These are phyloP conservation scores for Columba livia DNA, from an alignment of 2,113 vertebrate species.

Conservation along the genomic window DNA sequence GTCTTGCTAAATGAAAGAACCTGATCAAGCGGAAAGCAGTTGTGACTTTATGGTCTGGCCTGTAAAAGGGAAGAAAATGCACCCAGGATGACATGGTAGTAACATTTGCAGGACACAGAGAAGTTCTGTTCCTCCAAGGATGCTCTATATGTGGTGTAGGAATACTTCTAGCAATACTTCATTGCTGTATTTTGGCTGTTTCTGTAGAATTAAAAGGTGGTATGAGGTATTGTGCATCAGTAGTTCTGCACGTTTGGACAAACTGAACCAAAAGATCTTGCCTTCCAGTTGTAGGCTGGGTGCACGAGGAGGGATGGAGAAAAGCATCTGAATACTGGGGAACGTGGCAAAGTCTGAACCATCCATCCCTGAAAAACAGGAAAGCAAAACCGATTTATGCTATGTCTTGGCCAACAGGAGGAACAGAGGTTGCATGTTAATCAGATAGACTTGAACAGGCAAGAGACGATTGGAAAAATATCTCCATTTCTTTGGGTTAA, in stretches of 20 bases:
- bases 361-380: background rate
- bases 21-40: background rate
- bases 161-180: background rate
- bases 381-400: background rate
- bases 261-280: background rate
- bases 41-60: background rate
- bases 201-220: background rate
- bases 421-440: background rate
- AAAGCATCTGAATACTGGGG: background rate
- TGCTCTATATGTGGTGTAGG: background rate
- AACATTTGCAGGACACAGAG: background rate
- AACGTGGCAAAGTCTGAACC: background rate
- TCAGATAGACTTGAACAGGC: background rate
- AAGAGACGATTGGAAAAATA: background rate
- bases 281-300: background rate
- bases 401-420: background rate
- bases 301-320: background rate
- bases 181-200: background rate
- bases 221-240: fast-evolving
- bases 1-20: background rate
- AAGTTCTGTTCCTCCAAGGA: background rate
- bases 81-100: background rate
- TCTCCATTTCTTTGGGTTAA: slow-evolving; percentile 4
- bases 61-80: background rate
- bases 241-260: background rate